These are phyloP conservation scores for Champsocephalus gunnari DNA, from an alignment of 2,797 vertebrate genomes.

Conservation along the genomic window DNA sequence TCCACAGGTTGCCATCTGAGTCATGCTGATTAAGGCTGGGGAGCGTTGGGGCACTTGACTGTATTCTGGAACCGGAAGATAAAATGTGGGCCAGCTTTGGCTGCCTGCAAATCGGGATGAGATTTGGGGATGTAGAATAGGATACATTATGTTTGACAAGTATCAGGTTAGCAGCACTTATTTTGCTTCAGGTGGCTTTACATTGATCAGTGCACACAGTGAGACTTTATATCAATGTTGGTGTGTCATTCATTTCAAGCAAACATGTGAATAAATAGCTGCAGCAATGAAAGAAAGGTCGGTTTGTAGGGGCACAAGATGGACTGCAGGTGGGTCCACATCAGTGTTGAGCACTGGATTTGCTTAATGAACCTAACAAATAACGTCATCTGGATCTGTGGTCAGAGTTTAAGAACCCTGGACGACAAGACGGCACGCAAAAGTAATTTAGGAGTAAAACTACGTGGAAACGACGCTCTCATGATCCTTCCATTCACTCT, in stretches of 20 bases:
- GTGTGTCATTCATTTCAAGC: conserved; percentile 3
- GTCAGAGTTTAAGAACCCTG: conserved; percentile 30
- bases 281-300: background rate
- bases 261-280: background rate
- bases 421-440: conserved; percentile 9
- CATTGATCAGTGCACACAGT: conserved; percentile 17
- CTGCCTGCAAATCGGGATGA: conserved; percentile 8
- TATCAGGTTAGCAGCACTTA: conserved; percentile 27
- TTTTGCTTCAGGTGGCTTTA: conserved; percentile 17
- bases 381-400: conserved; percentile 13
- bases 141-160: conserved; percentile 29
- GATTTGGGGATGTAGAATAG: conserved; percentile 23
- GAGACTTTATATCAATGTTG: background rate
- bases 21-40: conserved; percentile 31
- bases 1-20: conserved; percentile 54
- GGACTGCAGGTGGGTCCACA: conserved; percentile 10
- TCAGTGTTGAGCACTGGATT: conserved; percentile 20
- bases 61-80: conserved; percentile 33
- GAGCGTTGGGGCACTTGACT: conserved; percentile 26
- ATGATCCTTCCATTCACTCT: conserved; percentile 53
- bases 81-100: conserved; percentile 33
- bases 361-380: conserved; percentile 27
- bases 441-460: conserved; percentile 52
- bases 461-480: conserved; percentile 41
- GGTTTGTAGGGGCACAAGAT: background rate